Percentiles rank a stretch among this genome's conserved stretches.
These are phyloP conservation scores for Brachyhypopomus gauderio DNA, from an alignment of 2,113 vertebrate genomes.

Conservation along the genomic window DNA sequence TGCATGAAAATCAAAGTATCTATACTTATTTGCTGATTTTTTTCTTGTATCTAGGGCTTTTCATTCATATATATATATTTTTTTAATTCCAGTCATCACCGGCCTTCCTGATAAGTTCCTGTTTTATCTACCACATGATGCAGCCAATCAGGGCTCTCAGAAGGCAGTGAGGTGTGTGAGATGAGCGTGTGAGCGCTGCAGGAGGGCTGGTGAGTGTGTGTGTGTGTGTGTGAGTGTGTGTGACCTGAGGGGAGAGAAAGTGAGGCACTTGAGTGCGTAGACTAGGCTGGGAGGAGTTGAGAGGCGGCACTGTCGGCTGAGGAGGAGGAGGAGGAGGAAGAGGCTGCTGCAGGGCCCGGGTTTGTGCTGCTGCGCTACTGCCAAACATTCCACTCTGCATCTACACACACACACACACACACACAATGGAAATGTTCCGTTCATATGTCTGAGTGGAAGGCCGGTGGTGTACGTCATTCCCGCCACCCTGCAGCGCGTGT, in stretches of 20 bases:
- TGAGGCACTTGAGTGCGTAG: conserved; percentile 99
- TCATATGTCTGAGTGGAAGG: too few species aligned
- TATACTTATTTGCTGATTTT: too few species aligned
- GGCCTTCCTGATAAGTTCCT: too few species aligned
- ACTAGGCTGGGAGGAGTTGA: conserved; percentile 98
- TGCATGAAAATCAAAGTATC: too few species aligned
- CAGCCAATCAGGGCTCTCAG: too few species aligned
- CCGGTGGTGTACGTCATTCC: too few species aligned
- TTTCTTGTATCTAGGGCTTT: too few species aligned
- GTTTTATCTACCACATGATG: too few species aligned
- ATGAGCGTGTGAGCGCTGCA: neutral
- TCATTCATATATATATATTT: too few species aligned
- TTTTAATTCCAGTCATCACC: too few species aligned
- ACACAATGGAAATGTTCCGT: neutral
- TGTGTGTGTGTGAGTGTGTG: neutral
- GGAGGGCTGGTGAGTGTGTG: neutral
- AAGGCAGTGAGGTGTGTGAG: neutral
- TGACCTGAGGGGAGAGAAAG: conserved; percentile 98
- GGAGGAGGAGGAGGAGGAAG: conserved; percentile 74
- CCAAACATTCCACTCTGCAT: conserved; percentile 98
- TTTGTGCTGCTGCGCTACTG: conserved; percentile 94
- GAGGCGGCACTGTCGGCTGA: conserved; percentile 92
- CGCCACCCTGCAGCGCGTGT: too few species aligned
- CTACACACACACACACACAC: conserved; percentile 61
- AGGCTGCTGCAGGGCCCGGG: conserved; percentile 86